Conservation (phyloP, 2,113 vertebrate species). For the Triplophysa siluroides region DNA sequence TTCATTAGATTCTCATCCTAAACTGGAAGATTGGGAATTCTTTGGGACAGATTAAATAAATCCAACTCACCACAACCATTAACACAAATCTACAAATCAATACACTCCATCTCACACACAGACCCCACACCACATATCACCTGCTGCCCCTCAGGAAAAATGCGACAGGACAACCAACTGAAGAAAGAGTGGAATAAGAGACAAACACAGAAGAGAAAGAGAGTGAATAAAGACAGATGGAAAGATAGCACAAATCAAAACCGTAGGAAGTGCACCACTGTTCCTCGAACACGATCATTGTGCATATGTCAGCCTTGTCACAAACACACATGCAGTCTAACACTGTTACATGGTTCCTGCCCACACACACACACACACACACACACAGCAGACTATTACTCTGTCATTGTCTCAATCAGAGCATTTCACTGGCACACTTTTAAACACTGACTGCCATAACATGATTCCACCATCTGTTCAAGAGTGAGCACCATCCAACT, state of each 20-base stretch:
- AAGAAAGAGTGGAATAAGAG: slow-evolving; percentile 21
- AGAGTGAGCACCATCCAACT: slow-evolving; percentile 26
- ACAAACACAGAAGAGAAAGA: slow-evolving; percentile 7
- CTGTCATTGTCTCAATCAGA: slow-evolving; percentile 50
- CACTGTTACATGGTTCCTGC: neutral
- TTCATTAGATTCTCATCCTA: neutral
- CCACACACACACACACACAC: slow-evolving; percentile 38
- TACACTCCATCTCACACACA: slow-evolving; percentile 22
- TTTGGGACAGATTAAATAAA: neutral
- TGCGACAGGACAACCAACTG: slow-evolving; percentile 37
- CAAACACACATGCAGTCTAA: neutral
- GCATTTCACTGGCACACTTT: slow-evolving; percentile 36
- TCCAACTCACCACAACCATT: slow-evolving; percentile 29
- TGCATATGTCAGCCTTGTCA: neutral
- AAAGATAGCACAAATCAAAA: neutral
- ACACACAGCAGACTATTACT: slow-evolving; percentile 27
- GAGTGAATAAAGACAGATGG: slow-evolving; percentile 7
- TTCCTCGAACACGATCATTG: neutral
- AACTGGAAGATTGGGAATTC: neutral
- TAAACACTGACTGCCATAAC: slow-evolving; percentile 46
- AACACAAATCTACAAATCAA: slow-evolving; percentile 41
- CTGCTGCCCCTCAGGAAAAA: slow-evolving; percentile 34
- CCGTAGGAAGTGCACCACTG: neutral
- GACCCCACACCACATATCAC: slow-evolving; percentile 32
- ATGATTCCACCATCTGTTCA: slow-evolving; percentile 49